phyloP scores from a whole-genome alignment of 1,140 invertebrate species.

The Chironomus striatipennis region DNA sequence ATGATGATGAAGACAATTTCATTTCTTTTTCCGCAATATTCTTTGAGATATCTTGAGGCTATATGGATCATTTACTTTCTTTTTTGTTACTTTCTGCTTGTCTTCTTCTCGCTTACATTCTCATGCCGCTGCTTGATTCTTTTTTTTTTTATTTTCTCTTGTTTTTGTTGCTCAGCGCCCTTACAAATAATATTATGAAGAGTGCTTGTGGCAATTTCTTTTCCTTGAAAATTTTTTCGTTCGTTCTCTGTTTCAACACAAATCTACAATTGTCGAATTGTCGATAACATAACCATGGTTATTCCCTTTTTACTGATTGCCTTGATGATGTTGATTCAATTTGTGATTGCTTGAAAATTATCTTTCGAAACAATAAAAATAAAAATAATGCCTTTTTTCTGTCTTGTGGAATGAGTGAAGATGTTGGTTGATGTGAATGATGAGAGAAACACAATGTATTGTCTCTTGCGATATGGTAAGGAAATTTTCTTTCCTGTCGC shows the following conservation, averaged over 20 bases:
- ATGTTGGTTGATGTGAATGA: neutral
- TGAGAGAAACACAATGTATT: neutral
- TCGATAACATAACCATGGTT: slow-evolving; percentile 19
- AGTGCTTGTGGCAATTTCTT: neutral
- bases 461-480: neutral
- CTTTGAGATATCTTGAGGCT: slow-evolving; percentile 10
- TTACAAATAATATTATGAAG: neutral
- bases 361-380: neutral
- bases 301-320: neutral
- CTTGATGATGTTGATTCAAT: slow-evolving; percentile 23
- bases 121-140: neutral
- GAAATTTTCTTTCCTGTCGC: slow-evolving; percentile 7
- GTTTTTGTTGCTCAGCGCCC: slow-evolving; percentile 11
- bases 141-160: neutral
- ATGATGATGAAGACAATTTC: slow-evolving; percentile 1
- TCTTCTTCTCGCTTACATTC: neutral
- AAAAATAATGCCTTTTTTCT: neutral
- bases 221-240: neutral
- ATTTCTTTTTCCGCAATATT: neutral
- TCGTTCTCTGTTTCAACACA: neutral
- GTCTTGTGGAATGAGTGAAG: neutral
- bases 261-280: slow-evolving; percentile 2
- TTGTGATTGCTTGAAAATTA: slow-evolving; percentile 22
- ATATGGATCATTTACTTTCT: slow-evolving; percentile 20
- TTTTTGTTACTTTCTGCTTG: neutral